These are phyloP conservation scores for Adelognathus sp. DNA, from an alignment of 2,888 invertebrate species.

Conservation along the genomic window DNA sequence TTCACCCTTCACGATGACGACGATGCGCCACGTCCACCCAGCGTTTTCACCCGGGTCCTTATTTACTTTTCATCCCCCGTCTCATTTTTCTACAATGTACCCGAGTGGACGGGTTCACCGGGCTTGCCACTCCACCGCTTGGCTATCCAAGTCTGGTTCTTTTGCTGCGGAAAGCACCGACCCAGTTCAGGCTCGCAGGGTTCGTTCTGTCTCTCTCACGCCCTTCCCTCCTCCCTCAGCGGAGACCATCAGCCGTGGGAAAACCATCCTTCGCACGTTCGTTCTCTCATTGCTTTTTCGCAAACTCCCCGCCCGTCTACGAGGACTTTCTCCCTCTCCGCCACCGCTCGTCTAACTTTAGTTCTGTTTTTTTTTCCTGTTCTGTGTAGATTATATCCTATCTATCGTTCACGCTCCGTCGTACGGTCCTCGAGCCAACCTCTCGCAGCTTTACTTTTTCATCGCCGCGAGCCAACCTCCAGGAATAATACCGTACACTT, in stretches of 20 bases:
- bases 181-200: conserved; percentile 26
- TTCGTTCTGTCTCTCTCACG: too few relatives aligned
- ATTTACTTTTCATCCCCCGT: conserved; percentile 74
- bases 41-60: conserved; percentile 68
- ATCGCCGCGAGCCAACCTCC: neutral
- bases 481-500: conserved; percentile 33
- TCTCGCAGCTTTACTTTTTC: neutral
- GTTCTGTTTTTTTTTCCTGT: conserved; percentile 25
- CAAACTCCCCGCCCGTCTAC: conserved; percentile 14
- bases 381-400: conserved; percentile 36
- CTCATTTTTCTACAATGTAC: conserved; percentile 68
- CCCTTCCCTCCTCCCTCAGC: conserved; percentile 28
- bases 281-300: conserved; percentile 24
- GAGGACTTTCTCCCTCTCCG: conserved; percentile 3
- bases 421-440: neutral
- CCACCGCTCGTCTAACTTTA: conserved; percentile 18
- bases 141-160: conserved; percentile 30
- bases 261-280: conserved; percentile 14
- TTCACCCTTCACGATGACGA: conserved; percentile 23
- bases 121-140: conserved; percentile 56
- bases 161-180: conserved; percentile 26
- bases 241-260: conserved; percentile 18
- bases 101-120: conserved; percentile 58
- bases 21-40: conserved; percentile 47
- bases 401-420: conserved; percentile 15